Base-by-base conservation (phyloP, 2,888 invertebrate species). In the Lasius platythorax region DNA sequence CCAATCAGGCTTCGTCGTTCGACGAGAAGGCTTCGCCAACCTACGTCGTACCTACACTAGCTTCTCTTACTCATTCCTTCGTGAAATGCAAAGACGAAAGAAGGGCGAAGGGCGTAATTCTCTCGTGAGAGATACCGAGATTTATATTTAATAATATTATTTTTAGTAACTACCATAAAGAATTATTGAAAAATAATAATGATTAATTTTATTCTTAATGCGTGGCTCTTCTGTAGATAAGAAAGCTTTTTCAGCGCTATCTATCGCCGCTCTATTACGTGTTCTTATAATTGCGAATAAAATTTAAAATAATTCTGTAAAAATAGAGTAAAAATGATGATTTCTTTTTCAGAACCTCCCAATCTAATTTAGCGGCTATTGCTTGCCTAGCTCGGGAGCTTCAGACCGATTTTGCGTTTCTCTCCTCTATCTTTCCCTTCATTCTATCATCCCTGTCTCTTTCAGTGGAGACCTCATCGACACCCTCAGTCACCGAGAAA, bases 1-100 rank as follows among this genome's bases (percentile, higher is more conserved):
- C 91, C 91, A 93, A 93, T 93, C 91, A 92, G 87, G 78, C 76
- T 64, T 72, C 81, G 78, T 86, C 82, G 81, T 87, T 83, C 79
- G 63, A 53, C 37, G 53, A 73, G 76, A 58, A 53, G 72, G 64
- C 64, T 75, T 33, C 64, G 18, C 68, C 68, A 66, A 11, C n/a
- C 43, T 53, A 37, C 37, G 40, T 63, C 30, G 46, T 67, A 37
- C 11, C 58, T 58, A 30, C 58, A 8, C n/a, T 53, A 28, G 43
- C 28, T 68, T 28, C 40, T 66, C 82, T 33, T 72, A 84, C 72
- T 82, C 85, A 88, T 90, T 86, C 82, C 83, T 87, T 86, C 82
- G 66, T 61, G 58, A 75, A 53, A 28, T 43, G 40, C 56, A 50
- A 63, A 50, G 61, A 50, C 56, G 61, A 37, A 6, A n/a, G 33